Conservation (phyloP, 2,113 vertebrate species). For the Pycnonotus jocosus region DNA sequence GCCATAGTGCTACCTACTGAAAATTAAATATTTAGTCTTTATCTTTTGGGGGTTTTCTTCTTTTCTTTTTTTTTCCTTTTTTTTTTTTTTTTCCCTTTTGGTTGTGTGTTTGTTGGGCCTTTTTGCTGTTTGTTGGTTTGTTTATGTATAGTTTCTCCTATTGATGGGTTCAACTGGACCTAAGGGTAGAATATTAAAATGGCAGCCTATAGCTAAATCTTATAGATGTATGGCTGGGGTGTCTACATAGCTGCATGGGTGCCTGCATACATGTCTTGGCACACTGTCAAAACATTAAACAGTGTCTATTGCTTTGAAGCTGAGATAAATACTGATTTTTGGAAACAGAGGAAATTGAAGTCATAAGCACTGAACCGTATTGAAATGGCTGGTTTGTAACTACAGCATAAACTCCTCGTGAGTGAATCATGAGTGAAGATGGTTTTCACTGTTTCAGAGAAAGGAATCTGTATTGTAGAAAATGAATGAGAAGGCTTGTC, state of each 20-base stretch:
- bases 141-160: background rate
- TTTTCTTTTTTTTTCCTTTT: rapidly evolving
- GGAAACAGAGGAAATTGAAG: background rate
- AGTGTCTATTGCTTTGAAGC: background rate
- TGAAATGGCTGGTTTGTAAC: background rate
- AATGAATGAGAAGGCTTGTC: background rate
- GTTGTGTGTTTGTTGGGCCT: background rate
- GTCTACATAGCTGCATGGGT: background rate
- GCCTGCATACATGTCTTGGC: background rate
- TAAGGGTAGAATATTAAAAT: background rate
- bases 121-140: background rate
- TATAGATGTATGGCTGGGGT: background rate
- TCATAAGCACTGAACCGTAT: background rate
- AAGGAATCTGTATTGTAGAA: background rate
- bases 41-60: rapidly evolving
- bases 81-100: too few species aligned
- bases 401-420: background rate
- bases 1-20: background rate
- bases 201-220: background rate
- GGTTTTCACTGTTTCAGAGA: background rate
- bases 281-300: background rate
- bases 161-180: background rate
- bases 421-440: background rate
- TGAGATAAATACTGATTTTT: background rate
- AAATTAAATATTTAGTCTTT: background rate